Evolutionary conservation across 2,797 vertebrate genomes (phyloP), one percentile per base, ranked within the genome.

Genomic region (Poeciliopsis gracilis): DNA sequence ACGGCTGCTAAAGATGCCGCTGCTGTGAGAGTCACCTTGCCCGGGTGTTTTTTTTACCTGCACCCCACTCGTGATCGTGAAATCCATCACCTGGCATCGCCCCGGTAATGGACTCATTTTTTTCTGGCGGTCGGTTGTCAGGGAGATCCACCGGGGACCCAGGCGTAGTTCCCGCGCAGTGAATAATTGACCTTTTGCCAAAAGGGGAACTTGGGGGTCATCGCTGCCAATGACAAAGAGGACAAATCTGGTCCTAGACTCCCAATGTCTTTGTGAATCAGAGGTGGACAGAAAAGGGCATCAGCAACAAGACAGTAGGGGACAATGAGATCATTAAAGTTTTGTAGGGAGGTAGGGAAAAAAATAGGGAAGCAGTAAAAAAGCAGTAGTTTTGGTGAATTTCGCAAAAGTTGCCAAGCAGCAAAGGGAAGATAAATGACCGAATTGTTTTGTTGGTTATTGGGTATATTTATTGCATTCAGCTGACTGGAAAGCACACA

Each of bases 161-260:
- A 93, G 95, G 94, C 94, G 95, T 90, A 87, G 88, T 93, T 94
- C 90, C 90, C 53, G 88, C 16, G 84, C 87, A 77, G 94, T 95
- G 95, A 96, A 94, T 95, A 95, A 95, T 95, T 93, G 95, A 95
- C 95, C 94, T 82, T 53, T 45, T 90, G 94, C 95, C 94, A 95
- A 91, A 53, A 89, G 82, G 90, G 81, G 74, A 82, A 85, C 75
- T 78, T 82, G 78, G 88, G 89, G 94, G 93, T 94, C 94, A 89
- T 77, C 12, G 20, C 72, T 59, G 82, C 82, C 95, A 95, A 95
- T 94, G 95, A 95, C 93, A 89, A 91, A 94, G 55, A 94, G 94
- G 93, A 95, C 93, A 36, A 81, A 89, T 87, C 78, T 51, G 84
- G 88, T 86, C 84, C 79, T 41, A 74, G 79, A 81, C 85, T 79